These are phyloP conservation scores for Epistrophe grossulariae DNA, from an alignment of 2,888 invertebrate genomes.

Conservation along the genomic window DNA sequence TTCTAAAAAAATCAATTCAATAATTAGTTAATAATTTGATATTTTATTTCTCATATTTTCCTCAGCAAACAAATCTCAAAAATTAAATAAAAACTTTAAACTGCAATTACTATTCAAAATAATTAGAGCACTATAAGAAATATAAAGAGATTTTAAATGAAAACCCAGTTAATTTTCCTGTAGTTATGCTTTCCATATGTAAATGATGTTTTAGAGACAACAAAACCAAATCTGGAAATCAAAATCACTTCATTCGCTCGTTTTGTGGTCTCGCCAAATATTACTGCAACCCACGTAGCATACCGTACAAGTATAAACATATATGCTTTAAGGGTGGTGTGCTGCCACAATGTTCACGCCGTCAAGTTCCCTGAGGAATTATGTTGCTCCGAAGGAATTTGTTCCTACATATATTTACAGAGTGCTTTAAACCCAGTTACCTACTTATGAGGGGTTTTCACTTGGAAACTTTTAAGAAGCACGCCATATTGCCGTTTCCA, in stretches of 20 bases:
- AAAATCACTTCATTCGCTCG: background rate
- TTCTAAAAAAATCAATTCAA: too few species aligned
- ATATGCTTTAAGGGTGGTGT: background rate
- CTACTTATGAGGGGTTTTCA: conserved; percentile 65
- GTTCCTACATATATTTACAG: conserved; percentile 42
- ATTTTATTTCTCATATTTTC: too few species aligned
- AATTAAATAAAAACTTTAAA: too few species aligned
- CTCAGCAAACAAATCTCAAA: too few species aligned
- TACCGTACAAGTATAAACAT: background rate
- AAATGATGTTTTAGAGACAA: too few species aligned
- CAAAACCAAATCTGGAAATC: background rate
- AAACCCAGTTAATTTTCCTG: too few species aligned
- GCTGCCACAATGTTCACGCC: background rate
- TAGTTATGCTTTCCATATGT: too few species aligned
- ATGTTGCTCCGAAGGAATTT: background rate
- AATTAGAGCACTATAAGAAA: too few species aligned
- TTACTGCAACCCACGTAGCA: background rate
- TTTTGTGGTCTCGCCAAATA: background rate
- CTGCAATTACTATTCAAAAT: too few species aligned
- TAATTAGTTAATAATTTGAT: too few species aligned
- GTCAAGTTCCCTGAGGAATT: background rate
- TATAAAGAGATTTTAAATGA: too few species aligned
- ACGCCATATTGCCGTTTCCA: conserved; percentile 2
- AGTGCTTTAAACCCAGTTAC: conserved; percentile 68
- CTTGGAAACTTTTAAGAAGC: conserved; percentile 54